Conservation (phyloP, 1,140 invertebrate species). For the Hermatobates lingyangjiaoensis region DNA sequence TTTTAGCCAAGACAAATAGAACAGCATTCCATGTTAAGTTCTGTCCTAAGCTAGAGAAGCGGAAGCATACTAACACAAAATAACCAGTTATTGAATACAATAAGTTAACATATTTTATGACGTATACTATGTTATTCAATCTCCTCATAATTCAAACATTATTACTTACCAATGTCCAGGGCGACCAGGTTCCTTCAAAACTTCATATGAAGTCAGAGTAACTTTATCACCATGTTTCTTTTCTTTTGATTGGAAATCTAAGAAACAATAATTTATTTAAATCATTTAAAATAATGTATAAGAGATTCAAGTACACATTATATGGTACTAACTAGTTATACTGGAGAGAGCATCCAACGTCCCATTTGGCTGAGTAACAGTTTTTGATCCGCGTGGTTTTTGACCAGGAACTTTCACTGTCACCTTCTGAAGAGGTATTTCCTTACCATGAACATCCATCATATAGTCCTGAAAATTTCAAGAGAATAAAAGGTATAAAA, state of each 20-base stretch:
- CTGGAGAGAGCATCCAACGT: constrained; percentile 42
- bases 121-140: too few species aligned
- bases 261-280: constrained; percentile 9
- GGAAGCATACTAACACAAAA: too few species aligned
- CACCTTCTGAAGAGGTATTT: constrained; percentile 86
- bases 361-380: constrained; percentile 39
- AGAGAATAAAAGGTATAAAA: constrained; percentile 4
- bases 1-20: too few species aligned
- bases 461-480: constrained; percentile 67
- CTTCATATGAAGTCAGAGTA: constrained; percentile 45
- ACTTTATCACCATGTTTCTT: constrained; percentile 39
- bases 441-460: constrained; percentile 92
- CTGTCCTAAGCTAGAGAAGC: too few species aligned
- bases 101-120: too few species aligned
- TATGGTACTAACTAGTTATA: constrained; percentile 23
- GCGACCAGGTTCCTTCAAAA: constrained; percentile 40
- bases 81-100: too few species aligned
- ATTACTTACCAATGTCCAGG: constrained; percentile 20
- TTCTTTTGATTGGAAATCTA: constrained; percentile 34
- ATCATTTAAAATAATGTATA: background rate
- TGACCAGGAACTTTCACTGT: constrained; percentile 95
- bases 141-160: too few species aligned
- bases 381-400: constrained; percentile 71
- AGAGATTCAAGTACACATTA: background rate
- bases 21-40: too few species aligned